Conservation (phyloP, 2,888 invertebrate genomes). For the Pristionchus maxplancki region DNA sequence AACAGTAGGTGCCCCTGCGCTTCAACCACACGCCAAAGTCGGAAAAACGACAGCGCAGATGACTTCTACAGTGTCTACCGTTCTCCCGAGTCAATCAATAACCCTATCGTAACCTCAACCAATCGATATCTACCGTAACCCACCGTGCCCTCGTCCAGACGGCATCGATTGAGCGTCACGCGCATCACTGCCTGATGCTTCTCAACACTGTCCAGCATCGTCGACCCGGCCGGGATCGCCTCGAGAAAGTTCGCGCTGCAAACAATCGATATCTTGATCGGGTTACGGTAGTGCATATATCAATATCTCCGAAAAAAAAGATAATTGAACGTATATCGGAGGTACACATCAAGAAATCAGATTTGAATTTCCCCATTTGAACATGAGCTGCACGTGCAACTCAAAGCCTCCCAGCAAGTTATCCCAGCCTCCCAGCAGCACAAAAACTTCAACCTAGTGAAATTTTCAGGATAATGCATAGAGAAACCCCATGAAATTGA, state of each 20-base stretch:
- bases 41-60: background rate
- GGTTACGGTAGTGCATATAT: too few species aligned
- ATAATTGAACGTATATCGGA: too few species aligned
- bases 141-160: constrained; percentile 48
- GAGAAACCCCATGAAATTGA: too few species aligned
- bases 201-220: background rate
- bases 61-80: background rate
- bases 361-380: too few species aligned
- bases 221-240: background rate
- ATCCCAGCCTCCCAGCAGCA: too few species aligned
- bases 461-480: too few species aligned
- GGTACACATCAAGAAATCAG: too few species aligned
- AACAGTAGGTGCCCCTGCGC: background rate
- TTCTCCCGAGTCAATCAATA: background rate
- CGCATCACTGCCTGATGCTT: background rate
- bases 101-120: background rate
- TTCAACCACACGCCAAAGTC: background rate
- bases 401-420: background rate
- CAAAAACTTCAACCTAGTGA: too few species aligned
- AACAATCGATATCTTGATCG: too few species aligned
- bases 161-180: constrained; percentile 36
- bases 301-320: too few species aligned
- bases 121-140: background rate
- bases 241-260: constrained; percentile 37
- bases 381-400: too few species aligned